These are phyloP conservation scores for Urocitellus parryii DNA, from an alignment of 2,113 vertebrate genomes.

Conservation along the genomic window DNA sequence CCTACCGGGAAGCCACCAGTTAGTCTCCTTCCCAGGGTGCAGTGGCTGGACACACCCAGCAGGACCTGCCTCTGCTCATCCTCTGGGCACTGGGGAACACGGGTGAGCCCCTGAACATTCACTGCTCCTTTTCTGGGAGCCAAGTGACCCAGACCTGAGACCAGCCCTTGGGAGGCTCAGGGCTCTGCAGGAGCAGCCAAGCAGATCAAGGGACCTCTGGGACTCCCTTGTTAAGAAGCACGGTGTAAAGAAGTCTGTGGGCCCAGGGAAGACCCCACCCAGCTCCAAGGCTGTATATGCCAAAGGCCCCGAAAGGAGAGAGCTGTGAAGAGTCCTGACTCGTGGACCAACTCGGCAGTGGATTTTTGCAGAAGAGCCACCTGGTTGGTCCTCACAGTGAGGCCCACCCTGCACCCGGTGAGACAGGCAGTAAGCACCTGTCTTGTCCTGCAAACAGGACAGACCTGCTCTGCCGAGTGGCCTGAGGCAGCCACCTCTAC, in stretches of 20 bases:
- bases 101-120: neutral
- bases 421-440: too few species aligned
- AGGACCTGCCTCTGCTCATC: fast-evolving
- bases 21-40: fast-evolving
- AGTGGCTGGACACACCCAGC: fast-evolving
- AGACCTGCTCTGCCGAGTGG: fast-evolving
- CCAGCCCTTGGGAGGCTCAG: neutral
- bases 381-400: neutral
- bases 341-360: fast-evolving
- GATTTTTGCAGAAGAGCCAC: neutral
- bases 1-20: fast-evolving
- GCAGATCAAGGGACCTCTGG: neutral
- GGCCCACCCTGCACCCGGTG: fast-evolving
- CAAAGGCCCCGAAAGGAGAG: neutral
- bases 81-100: neutral
- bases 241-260: fast-evolving
- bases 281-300: neutral
- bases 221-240: neutral
- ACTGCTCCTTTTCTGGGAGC: fast-evolving
- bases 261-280: fast-evolving
- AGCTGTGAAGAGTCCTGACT: fast-evolving
- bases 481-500: fast-evolving
- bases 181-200: neutral
- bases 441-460: fast-evolving
- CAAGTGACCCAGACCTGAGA: neutral